Base-by-base conservation (phyloP, 2,797 vertebrate species). In the Sebastes itinus region DNA sequence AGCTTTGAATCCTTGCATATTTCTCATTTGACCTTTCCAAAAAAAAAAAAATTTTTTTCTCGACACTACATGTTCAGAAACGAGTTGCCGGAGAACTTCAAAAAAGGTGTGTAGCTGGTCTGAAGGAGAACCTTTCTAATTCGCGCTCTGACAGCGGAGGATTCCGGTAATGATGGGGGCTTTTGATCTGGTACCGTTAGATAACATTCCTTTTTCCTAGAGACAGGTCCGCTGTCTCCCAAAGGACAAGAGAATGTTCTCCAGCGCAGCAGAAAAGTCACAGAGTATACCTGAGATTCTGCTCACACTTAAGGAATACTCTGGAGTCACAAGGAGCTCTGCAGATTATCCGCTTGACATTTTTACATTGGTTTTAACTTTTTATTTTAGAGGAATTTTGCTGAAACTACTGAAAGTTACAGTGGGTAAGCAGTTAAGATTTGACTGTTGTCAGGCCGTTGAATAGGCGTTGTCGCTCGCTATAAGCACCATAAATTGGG, bases 181-280 rank as follows among this genome's bases (percentile, higher is more conserved):
- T 91, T 94, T 93, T 92, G 92, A 93, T 92, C 87, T 90, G 88
- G 59, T 71, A 81, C 88, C 91, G 87, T 91, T 87, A 93, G 90
- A 93, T 92, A 92, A 92, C 85, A 80, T 89, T 92, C 85, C 83
- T 85, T 77, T 46, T 77, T 88, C 85, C 90, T 72, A 28, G 81
- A 93, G 90, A 92, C 79, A 61, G 78, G 79, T 82, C 90, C 9
- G 75, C 89, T 66, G 83, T 88, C 80, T 92, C 90, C 81, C 85
- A 80, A 64, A 82, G 85, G 90, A 89, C 82, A 30, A 69, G 82
- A 61, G 65, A 77, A 85, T 72, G 63, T 84, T 87, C 80, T 81
- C 75, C 25, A 27, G 73, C 59, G 75, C 56, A 63, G 87, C 14
- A 74, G 64, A 87, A 78, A 77, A 82, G 56, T 68, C 78, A 71